A percentile compares a stretch with the other conserved stretches of the same genome.
Conservation (phyloP, 2,113 vertebrate species). For the Oryzias javanicus region DNA sequence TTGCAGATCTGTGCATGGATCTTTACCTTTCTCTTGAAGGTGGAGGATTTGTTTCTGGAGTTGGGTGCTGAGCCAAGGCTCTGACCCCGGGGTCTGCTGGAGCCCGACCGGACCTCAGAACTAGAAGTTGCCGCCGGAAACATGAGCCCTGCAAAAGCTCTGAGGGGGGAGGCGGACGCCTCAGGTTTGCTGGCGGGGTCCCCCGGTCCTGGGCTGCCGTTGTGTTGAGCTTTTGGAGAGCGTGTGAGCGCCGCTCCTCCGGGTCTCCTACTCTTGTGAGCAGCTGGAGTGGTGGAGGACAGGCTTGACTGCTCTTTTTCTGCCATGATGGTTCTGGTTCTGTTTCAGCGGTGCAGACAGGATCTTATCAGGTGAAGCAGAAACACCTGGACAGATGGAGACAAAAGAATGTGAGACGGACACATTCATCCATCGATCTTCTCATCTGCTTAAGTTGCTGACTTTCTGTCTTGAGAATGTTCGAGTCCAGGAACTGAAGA, state of each 20-base stretch:
- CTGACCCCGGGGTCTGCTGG: conserved; percentile 15
- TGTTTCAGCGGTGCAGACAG: not conserved
- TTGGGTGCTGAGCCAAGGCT: conserved; percentile 25
- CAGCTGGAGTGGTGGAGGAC: conserved; percentile 4
- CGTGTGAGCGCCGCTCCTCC: not conserved
- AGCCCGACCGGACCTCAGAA: conserved; percentile 6
- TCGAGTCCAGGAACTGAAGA: too few relatives aligned
- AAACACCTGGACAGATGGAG: conserved; percentile 3
- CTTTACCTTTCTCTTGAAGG: conserved; percentile 28
- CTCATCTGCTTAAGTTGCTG: too few relatives aligned
- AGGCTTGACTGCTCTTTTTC: conserved; percentile 9
- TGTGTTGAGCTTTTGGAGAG: conserved; percentile 6
- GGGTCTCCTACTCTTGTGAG: conserved; percentile 10
- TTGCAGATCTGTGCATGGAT: not conserved
- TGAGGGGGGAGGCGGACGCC: conserved; percentile 17
- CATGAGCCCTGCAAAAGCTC: not conserved
- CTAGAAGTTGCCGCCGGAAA: conserved; percentile 4
- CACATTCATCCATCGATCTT: too few relatives aligned
- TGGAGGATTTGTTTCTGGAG: conserved; percentile 10
- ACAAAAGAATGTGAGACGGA: not conserved
- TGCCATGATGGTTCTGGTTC: conserved; percentile 22
- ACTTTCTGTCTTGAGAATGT: too few relatives aligned
- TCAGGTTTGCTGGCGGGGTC: not conserved
- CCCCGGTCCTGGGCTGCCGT: not conserved
- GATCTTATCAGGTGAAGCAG: conserved; percentile 4